Evolutionary conservation across 2,797 vertebrate species (phyloP).

Genomic region (Rhinoraja longicauda): DNA sequence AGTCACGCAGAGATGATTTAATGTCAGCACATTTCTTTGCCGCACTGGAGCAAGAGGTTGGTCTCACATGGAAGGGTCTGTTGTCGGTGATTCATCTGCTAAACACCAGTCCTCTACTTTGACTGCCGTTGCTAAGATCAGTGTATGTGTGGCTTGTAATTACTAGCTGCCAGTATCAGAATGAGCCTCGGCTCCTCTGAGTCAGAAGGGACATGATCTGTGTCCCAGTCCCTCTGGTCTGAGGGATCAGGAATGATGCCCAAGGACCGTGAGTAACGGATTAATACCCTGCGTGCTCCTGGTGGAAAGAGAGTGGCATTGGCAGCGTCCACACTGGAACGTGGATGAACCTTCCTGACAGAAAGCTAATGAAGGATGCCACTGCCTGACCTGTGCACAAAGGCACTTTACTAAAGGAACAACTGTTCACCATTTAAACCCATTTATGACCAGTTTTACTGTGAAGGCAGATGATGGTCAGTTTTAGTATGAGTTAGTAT

Average conservation of each 20-base stretch:
- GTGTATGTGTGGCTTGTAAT: constrained; percentile 1
- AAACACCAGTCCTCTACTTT: not conserved
- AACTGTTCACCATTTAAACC: not conserved
- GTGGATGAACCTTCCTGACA: not conserved
- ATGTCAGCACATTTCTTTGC: not conserved
- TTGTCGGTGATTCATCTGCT: not conserved
- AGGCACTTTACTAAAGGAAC: not conserved
- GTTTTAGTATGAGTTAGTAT: not conserved
- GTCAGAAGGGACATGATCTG: not conserved
- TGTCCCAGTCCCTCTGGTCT: too few relatives aligned
- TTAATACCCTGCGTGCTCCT: not conserved
- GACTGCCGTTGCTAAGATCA: constrained; percentile 13
- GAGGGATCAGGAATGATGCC: not conserved
- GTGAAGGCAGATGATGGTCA: not conserved
- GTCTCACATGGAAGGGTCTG: not conserved
- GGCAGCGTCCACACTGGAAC: not conserved
- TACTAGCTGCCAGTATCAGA: not conserved
- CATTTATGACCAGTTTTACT: not conserved
- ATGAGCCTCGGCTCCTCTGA: not conserved
- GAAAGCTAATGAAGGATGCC: not conserved
- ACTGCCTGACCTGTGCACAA: not conserved
- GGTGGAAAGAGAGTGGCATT: too few relatives aligned
- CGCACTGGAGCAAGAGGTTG: not conserved
- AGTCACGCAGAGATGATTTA: not conserved
- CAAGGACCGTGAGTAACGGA: not conserved